Evolutionary conservation across 2,797 vertebrate species (phyloP).

Genomic region (Sebastes trivittatus): DNA sequence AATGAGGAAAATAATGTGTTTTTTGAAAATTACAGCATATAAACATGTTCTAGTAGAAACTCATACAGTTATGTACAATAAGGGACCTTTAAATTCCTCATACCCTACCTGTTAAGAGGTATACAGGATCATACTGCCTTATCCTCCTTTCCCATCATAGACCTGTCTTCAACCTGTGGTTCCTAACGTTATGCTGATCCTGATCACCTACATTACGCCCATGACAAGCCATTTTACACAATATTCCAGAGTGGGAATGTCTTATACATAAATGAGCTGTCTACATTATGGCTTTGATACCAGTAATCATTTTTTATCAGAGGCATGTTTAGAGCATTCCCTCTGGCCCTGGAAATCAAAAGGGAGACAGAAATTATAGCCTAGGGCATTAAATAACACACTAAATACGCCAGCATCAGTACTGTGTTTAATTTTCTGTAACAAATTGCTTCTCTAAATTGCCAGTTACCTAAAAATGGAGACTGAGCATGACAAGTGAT

Average conservation of each 20-base stretch:
- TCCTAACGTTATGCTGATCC: background rate
- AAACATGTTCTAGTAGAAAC: no score
- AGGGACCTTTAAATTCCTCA: no score
- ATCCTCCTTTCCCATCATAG: background rate
- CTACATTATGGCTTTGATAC: background rate
- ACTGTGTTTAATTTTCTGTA: background rate
- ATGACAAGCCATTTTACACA: background rate
- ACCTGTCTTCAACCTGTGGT: background rate
- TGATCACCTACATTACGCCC: background rate
- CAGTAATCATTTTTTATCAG: background rate
- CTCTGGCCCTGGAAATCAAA: background rate
- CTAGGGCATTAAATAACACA: background rate
- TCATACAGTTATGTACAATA: no score
- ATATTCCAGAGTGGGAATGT: background rate
- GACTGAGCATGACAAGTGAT: background rate
- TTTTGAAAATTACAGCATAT: no score
- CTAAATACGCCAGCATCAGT: background rate
- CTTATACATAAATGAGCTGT: background rate
- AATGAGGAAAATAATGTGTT: no score
- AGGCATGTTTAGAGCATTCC: background rate
- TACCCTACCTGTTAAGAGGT: background rate
- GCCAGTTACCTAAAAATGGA: background rate
- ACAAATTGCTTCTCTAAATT: background rate
- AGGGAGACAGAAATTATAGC: background rate
- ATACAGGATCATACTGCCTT: background rate